Evolutionary conservation across 2,888 invertebrate genomes (phyloP), one percentile per base, ranked within the genome.

Genomic region (Pharmacophagus antenor): DNA sequence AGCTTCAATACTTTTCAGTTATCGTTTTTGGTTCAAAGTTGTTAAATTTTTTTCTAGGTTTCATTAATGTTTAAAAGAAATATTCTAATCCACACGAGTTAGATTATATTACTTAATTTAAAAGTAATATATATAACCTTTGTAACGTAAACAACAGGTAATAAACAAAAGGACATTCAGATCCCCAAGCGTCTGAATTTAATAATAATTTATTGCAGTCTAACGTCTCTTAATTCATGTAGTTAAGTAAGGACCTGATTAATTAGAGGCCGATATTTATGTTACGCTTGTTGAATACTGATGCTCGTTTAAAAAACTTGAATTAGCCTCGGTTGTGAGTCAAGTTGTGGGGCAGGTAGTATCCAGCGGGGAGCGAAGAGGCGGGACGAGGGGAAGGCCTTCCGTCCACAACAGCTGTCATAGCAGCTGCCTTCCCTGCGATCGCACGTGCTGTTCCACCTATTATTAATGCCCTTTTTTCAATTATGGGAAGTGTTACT

Each of bases 391-490:
- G 68, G 61, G 69, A 61, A 68, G 68, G 67, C 70, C 76, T 69
- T 67, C 70, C 83, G 85, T 85, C 84, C 77, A 76, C 84, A 80
- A 79, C 88, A 88, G 85, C 89, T 88, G 88, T 85, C 88, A 76
- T 73, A 73, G 82, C 90, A 88, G 90, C 90, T 89, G 90, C 83
- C 72, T 72, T 67, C 69, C 67, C 70, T 67, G 66, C 69, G 70
- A 70, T 71, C 84, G 85, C 89, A 88, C 89, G 90, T 90, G 89
- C 86, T 83, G 70, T 76, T 76, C 74, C 76, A 81, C 84, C 86
- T 84, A 87, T 88, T 86, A 87, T 86, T 86, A 81, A 77, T 76
- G 74, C 72, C 72, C 74, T 79, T 83, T 82, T 75, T 72, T 37
- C 37, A 37, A 76, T 72, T 74, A 76, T 73, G 70, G 72, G 71